phyloP scores from a whole-genome alignment of 2,113 vertebrate genomes.

The Podiceps cristatus region DNA sequence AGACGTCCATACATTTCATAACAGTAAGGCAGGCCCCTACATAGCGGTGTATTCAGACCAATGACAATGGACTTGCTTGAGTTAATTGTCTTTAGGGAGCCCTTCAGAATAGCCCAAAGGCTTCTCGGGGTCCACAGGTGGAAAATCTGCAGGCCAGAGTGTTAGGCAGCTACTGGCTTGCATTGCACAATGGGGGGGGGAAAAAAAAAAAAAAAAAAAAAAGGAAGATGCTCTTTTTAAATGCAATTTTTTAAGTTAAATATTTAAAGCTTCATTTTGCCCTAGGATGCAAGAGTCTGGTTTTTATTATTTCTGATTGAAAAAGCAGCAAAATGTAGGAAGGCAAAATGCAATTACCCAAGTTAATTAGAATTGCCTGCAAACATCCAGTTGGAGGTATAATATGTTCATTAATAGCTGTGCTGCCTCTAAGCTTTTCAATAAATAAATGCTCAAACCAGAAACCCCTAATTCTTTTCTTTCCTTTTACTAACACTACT shows the following conservation, averaged over 20 bases:
- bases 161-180: not conserved
- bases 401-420: not conserved
- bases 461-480: not conserved
- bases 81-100: not conserved
- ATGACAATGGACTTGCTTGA: not conserved
- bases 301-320: constrained; percentile 41
- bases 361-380: constrained; percentile 40
- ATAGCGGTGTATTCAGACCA: not conserved
- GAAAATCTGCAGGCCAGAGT: not conserved
- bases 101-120: not conserved
- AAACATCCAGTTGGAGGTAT: not conserved
- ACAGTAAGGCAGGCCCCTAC: not conserved
- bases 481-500: not conserved
- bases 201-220: too few species aligned
- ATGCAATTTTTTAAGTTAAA: constrained; percentile 30
- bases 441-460: not conserved
- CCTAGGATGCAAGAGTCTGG: not conserved
- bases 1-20: not conserved
- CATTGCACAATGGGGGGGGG: not conserved
- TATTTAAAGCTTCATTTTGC: constrained; percentile 43
- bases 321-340: constrained; percentile 1
- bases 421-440: not conserved
- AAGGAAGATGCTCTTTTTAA: not conserved
- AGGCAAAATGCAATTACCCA: constrained; percentile 32
- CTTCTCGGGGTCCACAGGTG: not conserved